These are phyloP conservation scores for Actenoides lindsayi DNA, from an alignment of 2,113 vertebrate genomes.

Conservation along the genomic window DNA sequence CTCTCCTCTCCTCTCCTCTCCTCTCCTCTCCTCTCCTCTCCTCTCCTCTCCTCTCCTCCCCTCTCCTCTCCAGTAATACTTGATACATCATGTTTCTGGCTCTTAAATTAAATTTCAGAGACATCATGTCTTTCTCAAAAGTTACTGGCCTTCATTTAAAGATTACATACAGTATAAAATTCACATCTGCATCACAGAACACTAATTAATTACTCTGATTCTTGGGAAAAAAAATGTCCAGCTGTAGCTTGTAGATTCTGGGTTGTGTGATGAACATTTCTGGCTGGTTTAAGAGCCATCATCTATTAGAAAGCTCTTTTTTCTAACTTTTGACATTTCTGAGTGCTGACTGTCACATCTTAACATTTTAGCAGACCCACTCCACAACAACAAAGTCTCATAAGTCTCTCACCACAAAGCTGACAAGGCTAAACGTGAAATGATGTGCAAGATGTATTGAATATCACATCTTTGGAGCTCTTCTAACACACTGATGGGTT, in stretches of 20 bases:
- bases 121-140: not conserved
- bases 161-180: not conserved
- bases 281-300: not conserved
- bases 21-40: no score
- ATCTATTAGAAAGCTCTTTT: not conserved
- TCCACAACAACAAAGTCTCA: not conserved
- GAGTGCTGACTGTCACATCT: no score
- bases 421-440: not conserved
- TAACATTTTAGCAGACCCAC: not conserved
- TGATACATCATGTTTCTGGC: no score
- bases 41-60: no score
- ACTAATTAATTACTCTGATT: not conserved
- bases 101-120: no score
- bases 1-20: no score
- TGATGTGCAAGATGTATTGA: not conserved
- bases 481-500: not conserved
- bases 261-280: not conserved
- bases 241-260: not conserved
- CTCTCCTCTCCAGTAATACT: no score
- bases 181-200: not conserved
- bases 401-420: not conserved
- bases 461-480: no score
- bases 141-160: not conserved
- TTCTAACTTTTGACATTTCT: not conserved
- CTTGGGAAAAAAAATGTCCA: not conserved